These are phyloP conservation scores for Diadromus collaris DNA, from an alignment of 2,888 invertebrate species.

Conservation along the genomic window DNA sequence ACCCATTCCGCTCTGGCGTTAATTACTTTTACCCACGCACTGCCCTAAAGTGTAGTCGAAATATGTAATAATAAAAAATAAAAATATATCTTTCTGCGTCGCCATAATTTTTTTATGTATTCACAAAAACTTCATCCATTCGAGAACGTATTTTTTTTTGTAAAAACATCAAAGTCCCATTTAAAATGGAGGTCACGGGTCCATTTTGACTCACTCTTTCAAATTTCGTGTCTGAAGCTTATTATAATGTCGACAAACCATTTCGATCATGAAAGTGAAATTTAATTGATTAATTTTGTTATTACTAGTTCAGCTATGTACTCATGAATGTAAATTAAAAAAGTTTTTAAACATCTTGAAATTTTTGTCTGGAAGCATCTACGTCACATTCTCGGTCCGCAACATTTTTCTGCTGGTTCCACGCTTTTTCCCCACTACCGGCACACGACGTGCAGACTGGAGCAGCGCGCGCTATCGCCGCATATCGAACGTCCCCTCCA, in stretches of 20 bases:
- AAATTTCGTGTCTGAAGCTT: no score
- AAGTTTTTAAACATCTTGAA: background rate
- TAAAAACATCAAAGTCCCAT: no score
- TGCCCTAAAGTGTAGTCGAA: background rate
- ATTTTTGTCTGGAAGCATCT: conserved; percentile 5
- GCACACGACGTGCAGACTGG: conserved; percentile 47
- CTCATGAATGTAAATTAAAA: background rate
- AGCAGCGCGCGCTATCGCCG: conserved; percentile 57
- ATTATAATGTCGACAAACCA: no score
- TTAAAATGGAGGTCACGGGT: no score
- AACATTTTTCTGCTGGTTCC: conserved; percentile 36
- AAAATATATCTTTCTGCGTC: background rate
- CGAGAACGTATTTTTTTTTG: background rate
- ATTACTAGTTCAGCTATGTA: background rate
- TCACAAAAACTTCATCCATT: background rate
- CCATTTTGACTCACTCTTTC: no score
- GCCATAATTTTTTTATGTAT: background rate
- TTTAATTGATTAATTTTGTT: no score
- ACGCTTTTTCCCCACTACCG: conserved; percentile 8
- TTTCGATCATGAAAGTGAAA: no score
- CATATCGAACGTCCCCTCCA: conserved; percentile 73
- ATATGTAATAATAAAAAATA: background rate
- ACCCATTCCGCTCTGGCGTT: background rate
- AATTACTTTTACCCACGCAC: background rate
- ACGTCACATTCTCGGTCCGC: conserved; percentile 27